Evolutionary conservation across 2,797 vertebrate genomes (phyloP).

Genomic region (Scyliorhinus canicula): DNA sequence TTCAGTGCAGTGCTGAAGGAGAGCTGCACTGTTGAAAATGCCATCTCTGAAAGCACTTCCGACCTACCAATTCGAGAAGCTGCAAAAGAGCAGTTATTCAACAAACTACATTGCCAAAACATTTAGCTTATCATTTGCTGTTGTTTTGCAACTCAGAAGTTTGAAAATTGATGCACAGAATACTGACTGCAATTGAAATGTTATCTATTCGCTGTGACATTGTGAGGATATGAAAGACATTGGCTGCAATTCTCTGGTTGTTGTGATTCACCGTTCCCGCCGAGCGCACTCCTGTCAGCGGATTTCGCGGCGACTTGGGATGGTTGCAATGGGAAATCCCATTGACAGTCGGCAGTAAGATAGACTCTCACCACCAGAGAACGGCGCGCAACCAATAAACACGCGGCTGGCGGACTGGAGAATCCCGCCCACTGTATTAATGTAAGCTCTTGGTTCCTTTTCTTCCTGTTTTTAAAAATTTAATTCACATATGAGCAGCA

Average conservation of each 20-base stretch:
- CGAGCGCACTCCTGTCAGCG: too few relatives aligned
- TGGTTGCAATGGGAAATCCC: too few relatives aligned
- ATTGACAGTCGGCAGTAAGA: too few relatives aligned
- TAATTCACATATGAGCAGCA: neutral
- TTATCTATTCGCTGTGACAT: neutral
- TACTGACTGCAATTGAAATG: neutral
- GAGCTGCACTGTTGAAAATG: neutral
- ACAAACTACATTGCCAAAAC: neutral
- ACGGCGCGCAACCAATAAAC: too few relatives aligned
- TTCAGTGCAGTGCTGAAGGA: neutral
- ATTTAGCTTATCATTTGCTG: neutral
- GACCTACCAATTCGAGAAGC: neutral
- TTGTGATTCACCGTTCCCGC: too few relatives aligned
- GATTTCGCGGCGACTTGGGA: too few relatives aligned
- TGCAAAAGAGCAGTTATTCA: neutral
- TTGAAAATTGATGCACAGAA: neutral
- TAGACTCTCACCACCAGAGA: too few relatives aligned
- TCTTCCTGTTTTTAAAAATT: neutral
- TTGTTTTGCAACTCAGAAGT: neutral
- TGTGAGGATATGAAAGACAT: neutral
- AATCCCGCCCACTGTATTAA: too few relatives aligned
- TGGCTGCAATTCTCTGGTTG: too few relatives aligned
- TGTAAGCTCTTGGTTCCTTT: neutral
- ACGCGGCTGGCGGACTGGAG: too few relatives aligned
- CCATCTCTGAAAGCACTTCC: neutral